These are phyloP conservation scores for Lordiphosa clarofinis DNA, from an alignment of 1,140 invertebrate species.

Conservation along the genomic window DNA sequence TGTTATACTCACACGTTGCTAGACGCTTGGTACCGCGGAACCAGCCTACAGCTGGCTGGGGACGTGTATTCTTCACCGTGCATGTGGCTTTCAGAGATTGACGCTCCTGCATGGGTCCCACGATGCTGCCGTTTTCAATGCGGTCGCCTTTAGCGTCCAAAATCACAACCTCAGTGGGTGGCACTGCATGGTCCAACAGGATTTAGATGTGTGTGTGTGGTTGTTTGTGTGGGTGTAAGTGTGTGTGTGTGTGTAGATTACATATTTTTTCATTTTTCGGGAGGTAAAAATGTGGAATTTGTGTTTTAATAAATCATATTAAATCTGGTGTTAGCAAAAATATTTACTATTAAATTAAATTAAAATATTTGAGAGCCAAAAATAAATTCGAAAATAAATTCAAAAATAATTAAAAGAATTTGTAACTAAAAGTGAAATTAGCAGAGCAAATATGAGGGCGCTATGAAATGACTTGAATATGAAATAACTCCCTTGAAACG, in stretches of 20 bases:
- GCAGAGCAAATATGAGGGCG: neutral
- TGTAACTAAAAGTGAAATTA: slow-evolving; percentile 23
- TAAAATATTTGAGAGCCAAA: slow-evolving; percentile 3
- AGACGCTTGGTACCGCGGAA: slow-evolving; percentile 67
- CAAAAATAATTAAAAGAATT: slow-evolving; percentile 2
- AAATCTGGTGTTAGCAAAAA: slow-evolving; percentile 11
- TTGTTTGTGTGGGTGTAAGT: slow-evolving; percentile 14
- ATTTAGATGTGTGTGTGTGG: slow-evolving; percentile 23
- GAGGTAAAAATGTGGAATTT: slow-evolving; percentile 52
- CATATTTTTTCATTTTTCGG: slow-evolving; percentile 33
- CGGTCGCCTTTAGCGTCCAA: slow-evolving; percentile 75
- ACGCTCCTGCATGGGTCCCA: slow-evolving; percentile 76
- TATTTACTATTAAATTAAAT: neutral
- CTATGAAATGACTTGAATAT: slow-evolving; percentile 1
- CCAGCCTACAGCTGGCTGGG: slow-evolving; percentile 74
- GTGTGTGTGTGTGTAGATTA: slow-evolving; percentile 27
- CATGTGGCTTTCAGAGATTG: slow-evolving; percentile 68
- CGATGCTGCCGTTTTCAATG: slow-evolving; percentile 65
- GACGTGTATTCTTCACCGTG: slow-evolving; percentile 69
- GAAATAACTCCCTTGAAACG: neutral
- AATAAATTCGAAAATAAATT: slow-evolving; percentile 11
- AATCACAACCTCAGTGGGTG: slow-evolving; percentile 74
- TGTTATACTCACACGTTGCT: slow-evolving; percentile 69
- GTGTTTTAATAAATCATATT: slow-evolving; percentile 64
- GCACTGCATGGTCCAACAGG: slow-evolving; percentile 53